Percentiles rank a stretch among this genome's conserved stretches.
Conservation (phyloP, 2,113 vertebrate species). For the Pedetes capensis region DNA sequence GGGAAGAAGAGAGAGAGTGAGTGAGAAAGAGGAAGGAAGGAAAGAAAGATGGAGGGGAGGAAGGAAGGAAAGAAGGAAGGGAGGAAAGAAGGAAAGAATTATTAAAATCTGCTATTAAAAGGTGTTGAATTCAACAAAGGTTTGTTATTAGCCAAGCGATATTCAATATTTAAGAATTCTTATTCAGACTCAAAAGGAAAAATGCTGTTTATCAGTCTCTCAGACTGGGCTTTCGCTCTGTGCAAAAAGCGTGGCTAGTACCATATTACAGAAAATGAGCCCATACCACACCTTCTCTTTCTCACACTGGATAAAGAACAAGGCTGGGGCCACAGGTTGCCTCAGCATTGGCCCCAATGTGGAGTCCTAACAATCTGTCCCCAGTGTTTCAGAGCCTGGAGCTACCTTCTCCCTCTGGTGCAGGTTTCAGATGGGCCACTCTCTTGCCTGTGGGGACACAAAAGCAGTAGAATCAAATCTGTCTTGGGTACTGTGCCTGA, state of each 20-base stretch:
- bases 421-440: background rate
- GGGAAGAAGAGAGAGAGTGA: background rate
- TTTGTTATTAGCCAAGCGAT: background rate
- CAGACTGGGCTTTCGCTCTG: background rate
- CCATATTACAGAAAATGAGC: background rate
- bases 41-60: too few relatives aligned
- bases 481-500: accelerated
- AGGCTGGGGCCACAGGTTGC: background rate
- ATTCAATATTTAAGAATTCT: background rate
- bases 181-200: background rate
- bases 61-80: background rate
- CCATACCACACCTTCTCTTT: background rate
- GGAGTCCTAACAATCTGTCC: background rate
- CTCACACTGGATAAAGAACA: background rate
- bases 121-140: background rate
- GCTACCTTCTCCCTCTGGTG: background rate
- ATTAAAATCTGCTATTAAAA: background rate
- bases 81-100: background rate
- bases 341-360: background rate
- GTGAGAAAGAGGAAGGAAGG: background rate
- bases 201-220: background rate
- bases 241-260: background rate
- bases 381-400: background rate
- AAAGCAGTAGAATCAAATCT: background rate
- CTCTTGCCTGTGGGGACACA: background rate